Base-by-base conservation (phyloP, 2,888 invertebrate species). In the Dendrolimus houi region DNA sequence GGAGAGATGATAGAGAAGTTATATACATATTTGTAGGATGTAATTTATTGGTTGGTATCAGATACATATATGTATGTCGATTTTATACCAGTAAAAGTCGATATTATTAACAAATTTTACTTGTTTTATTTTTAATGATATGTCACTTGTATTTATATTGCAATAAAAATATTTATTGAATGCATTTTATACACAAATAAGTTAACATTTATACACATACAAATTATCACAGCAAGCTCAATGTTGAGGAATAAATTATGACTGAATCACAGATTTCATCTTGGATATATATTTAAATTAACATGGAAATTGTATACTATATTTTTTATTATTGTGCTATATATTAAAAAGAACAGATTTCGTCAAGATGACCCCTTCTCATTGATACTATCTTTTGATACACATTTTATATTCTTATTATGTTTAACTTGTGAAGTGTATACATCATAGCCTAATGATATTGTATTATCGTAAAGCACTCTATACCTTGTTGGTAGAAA, bases 391-490 rank as follows among this genome's bases (percentile, higher is more conserved):
- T 65, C 67, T 59, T 66, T 64, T 41, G 72, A 13, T 8, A 63
- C 55, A 58, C 57, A 60, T 68, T 77, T 81, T 40, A 69, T 56
- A 41, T 70, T 59, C 61, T 75, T 77, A 59, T 67, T 89, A 75
- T 96, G 93, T 81, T 95, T 96, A 1, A 97, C 95, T 79, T 96
- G 94, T 7, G 97, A 97, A 12, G 96, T 95, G 72, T 96, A 97
- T 56, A 97, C 91, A 81, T 98, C 97, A 81, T 96, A 98, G 0
- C 96, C 96, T 75, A 98, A 91, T 41, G 97, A 97, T 76, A 98
- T 94, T 0, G 93, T 93, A 77, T 96, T 98, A 77, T 97, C 97
- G 82, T 97, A 99, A 41, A 98, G 88, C 47, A 99, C 96, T 71
- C 98, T 92, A 81, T 93, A 98, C 70, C 92, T 93, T 9, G 95